A percentile compares a stretch with the other conserved stretches of the same genome.
These are phyloP conservation scores for Ectobius pallidus DNA, from an alignment of 2,888 invertebrate genomes.

Conservation along the genomic window DNA sequence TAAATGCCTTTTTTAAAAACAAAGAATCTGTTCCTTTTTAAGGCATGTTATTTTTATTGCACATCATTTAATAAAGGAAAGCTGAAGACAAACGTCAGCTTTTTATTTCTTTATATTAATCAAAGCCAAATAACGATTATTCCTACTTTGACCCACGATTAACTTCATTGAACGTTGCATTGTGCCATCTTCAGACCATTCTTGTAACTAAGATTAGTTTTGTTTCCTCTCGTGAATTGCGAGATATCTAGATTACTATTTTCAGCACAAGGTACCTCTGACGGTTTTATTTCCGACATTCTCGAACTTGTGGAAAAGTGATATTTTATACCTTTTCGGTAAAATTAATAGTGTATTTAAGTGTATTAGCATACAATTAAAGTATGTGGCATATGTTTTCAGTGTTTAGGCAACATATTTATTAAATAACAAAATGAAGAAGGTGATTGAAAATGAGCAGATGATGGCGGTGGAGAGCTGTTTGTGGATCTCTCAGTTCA, in stretches of 20 bases:
- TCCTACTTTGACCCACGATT: neutral
- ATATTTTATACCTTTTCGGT: conserved; percentile 24
- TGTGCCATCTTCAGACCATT: conserved; percentile 29
- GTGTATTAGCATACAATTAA: conserved; percentile 26
- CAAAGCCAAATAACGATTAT: no score
- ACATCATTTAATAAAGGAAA: no score
- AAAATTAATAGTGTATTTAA: conserved; percentile 19
- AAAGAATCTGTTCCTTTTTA: no score
- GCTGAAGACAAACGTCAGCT: no score
- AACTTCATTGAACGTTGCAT: neutral
- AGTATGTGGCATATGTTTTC: conserved; percentile 39
- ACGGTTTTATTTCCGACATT: conserved; percentile 43
- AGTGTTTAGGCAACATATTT: conserved; percentile 34
- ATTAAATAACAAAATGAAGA: conserved; percentile 43
- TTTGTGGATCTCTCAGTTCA: conserved; percentile 44
- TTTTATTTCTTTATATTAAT: no score
- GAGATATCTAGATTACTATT: conserved; percentile 50
- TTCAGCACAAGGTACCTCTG: conserved; percentile 47
- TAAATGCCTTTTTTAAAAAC: no score
- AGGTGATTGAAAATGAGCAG: conserved; percentile 43
- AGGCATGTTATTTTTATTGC: no score
- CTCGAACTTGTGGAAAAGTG: conserved; percentile 30
- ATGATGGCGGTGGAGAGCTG: conserved; percentile 46
- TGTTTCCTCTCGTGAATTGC: conserved; percentile 47
- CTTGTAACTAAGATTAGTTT: conserved; percentile 32